A percentile compares a stretch with the other conserved stretches of the same genome.
phyloP scores from a whole-genome alignment of 2,113 vertebrate species.

The Saccopteryx leptura region DNA sequence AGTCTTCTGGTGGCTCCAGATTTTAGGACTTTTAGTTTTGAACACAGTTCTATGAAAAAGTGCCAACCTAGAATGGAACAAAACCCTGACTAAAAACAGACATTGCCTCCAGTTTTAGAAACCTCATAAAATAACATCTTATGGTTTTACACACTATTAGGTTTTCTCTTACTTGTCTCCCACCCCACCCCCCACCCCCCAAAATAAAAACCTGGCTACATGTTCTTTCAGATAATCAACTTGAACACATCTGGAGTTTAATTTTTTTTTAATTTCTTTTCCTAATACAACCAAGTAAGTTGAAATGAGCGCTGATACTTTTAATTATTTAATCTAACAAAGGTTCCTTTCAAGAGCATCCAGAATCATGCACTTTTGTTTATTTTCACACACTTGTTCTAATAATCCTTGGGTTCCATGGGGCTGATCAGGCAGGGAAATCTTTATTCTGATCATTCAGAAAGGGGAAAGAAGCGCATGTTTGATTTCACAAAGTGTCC shows the following conservation, averaged over 20 bases:
- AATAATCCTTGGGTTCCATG: not conserved
- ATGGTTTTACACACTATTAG: not conserved
- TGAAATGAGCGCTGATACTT: not conserved
- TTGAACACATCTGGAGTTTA: not conserved
- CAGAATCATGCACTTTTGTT: not conserved
- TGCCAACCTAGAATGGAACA: not conserved
- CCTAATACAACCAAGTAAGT: not conserved
- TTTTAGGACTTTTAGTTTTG: conserved; percentile 16
- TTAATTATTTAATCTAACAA: not conserved
- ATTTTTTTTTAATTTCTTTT: not conserved
- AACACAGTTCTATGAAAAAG: not conserved
- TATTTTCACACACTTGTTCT: not conserved
- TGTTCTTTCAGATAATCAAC: conserved; percentile 38
- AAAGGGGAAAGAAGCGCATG: not conserved
- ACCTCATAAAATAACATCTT: not conserved
- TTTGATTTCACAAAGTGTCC: not conserved
- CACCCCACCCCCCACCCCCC: not conserved
- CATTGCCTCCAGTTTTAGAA: not conserved
- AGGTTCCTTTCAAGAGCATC: not conserved
- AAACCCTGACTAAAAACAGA: not conserved
- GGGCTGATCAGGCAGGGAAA: not conserved
- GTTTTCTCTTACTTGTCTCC: not conserved
- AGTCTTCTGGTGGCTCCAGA: not conserved
- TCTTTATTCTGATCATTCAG: not conserved
- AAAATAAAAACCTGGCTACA: not conserved